Evolutionary conservation across 35 echinoderm and acorn worm species (phyloP), one percentile per base, ranked within the genome.

Genomic region (Lytechinus variegatus): DNA sequence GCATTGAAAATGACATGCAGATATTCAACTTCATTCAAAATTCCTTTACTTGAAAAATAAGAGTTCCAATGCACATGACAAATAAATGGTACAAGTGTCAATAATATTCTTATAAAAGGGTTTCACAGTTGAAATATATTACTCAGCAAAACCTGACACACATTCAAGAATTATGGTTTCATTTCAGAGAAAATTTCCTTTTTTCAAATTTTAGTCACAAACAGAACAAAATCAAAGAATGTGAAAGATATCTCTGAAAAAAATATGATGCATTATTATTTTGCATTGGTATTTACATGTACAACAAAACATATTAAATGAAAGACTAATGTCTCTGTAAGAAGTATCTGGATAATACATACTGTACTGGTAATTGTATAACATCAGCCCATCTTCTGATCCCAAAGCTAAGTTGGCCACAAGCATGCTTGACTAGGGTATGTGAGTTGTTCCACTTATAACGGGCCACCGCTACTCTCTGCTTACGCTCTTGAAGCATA

Each of bases 401-500:
- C 19, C 96, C 97, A 95, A 98, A 97, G 33, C 96, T 97, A 27
- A 99, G 95, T 92, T 99, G 97, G 13, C 96, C 94, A 52, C 89
- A 95, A 0, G 98, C 97, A 87, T 99, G 98, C 60, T 99, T 96
- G 11, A 97, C 93, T 4, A 99, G 96, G 57, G 94, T 88, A 52
- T 95, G 95, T 86, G 95, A 95, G 91, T 99, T 99, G 27, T 95
- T 96, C 98, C 98, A 99, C 56, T 99, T 99, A 92, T 99, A 99
- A 87, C 96, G 97, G 27, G 98, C 98, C 6, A 99, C 97, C 4
- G 87, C 89, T 5, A 99, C 87, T 86, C 98, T 96, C 94, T 99
- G 98, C 86, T 99, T 97, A 27, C 94, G 95, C 56, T 99, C 98
- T 87, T 96, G 29, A 55, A 94, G 54, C 93, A 97, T 89, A 61